A percentile compares a stretch with the other conserved stretches of the same genome.
Conservation (phyloP, 2,888 invertebrate species). For the Eupsilia transversa region DNA sequence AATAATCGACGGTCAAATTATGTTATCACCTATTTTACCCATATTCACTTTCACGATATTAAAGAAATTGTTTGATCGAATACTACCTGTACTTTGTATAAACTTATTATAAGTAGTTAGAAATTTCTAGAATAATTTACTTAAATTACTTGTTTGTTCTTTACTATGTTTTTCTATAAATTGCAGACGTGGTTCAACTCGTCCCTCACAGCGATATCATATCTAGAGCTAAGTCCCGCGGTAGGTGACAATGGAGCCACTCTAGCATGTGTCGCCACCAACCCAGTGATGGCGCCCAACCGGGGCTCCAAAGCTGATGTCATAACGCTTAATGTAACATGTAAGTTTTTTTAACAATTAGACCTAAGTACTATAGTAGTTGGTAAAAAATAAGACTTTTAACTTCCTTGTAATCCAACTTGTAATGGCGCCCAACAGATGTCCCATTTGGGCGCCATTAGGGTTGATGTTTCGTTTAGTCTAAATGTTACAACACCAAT, state of each 20-base stretch:
- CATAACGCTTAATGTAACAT: constrained; percentile 87
- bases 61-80: constrained; percentile 43
- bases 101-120: constrained; percentile 28
- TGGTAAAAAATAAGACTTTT: neutral
- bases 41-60: constrained; percentile 37
- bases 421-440: constrained; percentile 81
- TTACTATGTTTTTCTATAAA: neutral
- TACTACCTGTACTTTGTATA: neutral
- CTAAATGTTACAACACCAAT: constrained; percentile 78
- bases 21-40: constrained; percentile 8
- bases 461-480: constrained; percentile 76
- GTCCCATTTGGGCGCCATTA: constrained; percentile 73
- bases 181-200: constrained; percentile 82
- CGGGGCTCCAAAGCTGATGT: constrained; percentile 87
- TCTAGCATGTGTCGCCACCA: constrained; percentile 87
- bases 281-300: constrained; percentile 85
- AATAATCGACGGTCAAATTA: constrained; percentile 49
- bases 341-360: constrained; percentile 76
- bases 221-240: constrained; percentile 81
- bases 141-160: neutral
- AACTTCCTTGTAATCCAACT: neutral
- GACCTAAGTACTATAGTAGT: constrained; percentile 60
- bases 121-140: neutral
- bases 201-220: constrained; percentile 81
- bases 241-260: constrained; percentile 85